Conservation (phyloP, 2,113 vertebrate species). For the Melierax canorus region DNA sequence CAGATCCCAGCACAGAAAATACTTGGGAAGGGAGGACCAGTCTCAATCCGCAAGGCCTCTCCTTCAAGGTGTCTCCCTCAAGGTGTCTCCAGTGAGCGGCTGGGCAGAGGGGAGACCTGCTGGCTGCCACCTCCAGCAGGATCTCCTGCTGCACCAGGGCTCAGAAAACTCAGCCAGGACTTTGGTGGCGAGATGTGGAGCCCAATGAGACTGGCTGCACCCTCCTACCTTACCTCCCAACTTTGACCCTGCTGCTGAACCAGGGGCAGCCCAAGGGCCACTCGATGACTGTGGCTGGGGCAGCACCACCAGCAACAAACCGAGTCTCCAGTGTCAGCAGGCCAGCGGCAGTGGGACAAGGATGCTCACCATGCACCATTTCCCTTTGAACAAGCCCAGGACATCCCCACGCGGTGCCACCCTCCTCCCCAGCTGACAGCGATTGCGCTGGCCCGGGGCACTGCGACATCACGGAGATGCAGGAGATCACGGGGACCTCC, state of each 20-base stretch:
- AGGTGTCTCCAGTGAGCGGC: background rate
- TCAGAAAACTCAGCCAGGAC: background rate
- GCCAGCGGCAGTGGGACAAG: background rate
- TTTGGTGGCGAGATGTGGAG: fast-evolving
- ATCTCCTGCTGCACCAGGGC: background rate
- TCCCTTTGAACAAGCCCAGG: background rate
- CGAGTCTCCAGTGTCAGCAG: background rate
- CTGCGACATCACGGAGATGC: fast-evolving
- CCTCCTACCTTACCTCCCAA: background rate
- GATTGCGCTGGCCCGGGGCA: background rate
- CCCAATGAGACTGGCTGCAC: fast-evolving
- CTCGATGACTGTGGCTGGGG: background rate
- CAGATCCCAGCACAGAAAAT: background rate
- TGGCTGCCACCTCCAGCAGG: background rate
- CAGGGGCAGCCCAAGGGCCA: fast-evolving
- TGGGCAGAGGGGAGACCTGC: background rate
- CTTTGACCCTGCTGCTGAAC: background rate
- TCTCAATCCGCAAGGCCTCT: background rate
- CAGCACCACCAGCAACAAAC: background rate
- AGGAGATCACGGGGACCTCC: background rate
- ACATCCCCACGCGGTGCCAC: background rate
- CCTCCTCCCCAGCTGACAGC: background rate
- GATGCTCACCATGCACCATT: background rate
- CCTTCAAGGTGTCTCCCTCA: background rate
- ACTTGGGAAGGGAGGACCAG: background rate